Base-by-base conservation (phyloP, 35 echinoderm and acorn worm genomes). In the Strongylocentrotus purpuratus region DNA sequence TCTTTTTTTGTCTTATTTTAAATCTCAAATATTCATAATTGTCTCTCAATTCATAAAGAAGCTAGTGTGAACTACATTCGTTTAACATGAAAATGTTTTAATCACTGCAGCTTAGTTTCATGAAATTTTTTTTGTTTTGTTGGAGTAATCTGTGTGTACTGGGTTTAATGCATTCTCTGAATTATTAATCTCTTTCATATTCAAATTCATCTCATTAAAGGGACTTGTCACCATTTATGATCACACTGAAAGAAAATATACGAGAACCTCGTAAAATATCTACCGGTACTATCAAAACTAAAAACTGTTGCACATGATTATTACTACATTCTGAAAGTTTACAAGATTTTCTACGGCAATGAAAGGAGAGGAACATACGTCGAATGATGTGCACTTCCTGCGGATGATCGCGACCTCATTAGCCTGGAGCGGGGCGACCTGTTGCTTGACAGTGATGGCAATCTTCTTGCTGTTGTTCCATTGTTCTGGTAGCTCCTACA, bases 401-500 rank as follows among this genome's bases (percentile, higher is more conserved):
- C 98, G 94, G 47, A 99, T 99, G 94, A 98, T 99, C 32, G 98
- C 95, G 7, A 99, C 98, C 85, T 99, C 98, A n/a, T 98, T 99
- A 94, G 98, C 98, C 90, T 99, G 98, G 46, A 99, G 93, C 41
- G 98, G 98, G 28, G 98, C 98, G 11, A 99, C 98, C 61, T 99
- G 98, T 47, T 99, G 98, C 71, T 99, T 99, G 94, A 99, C 97
- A 1, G 97, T 98, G 31, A 99, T 97, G 52, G 98, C 94, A 94
- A 97, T 98, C 88, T 99, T 99, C 96, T 99, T 99, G 88, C 92
- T 98, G 96, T 99, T 99, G 88, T 99, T 99, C 98, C 98, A 99
- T 60, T 99, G 98, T 70, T 99, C 98, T 71, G 98, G 98, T 45
- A 99, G 47, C 92, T 99, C 98, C 97, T 99, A 86, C 61, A 94